phyloP scores from a whole-genome alignment of 2,113 vertebrate species.

The Corvus cornix region DNA sequence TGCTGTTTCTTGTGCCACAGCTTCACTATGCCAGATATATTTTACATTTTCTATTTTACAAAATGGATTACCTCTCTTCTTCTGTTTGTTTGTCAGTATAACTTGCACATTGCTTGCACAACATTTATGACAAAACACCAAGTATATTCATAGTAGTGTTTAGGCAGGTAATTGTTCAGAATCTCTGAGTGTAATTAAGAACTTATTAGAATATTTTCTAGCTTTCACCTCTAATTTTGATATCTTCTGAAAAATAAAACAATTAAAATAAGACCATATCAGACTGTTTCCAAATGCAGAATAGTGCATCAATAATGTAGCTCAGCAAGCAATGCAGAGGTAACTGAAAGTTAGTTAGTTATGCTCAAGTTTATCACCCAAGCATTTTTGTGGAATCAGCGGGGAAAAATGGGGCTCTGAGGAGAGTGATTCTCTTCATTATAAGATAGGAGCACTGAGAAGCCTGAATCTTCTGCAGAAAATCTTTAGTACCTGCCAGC shows the following conservation, averaged over 20 bases:
- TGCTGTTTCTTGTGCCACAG: background rate
- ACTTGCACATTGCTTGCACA: background rate
- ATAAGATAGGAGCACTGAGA: background rate
- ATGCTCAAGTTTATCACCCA: background rate
- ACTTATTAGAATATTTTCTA: background rate
- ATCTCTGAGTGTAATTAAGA: background rate
- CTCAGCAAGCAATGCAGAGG: background rate
- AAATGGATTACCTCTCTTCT: background rate
- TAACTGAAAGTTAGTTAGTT: background rate
- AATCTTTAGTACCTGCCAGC: background rate
- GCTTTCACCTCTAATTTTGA: background rate
- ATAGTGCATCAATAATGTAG: background rate
- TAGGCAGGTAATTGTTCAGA: background rate
- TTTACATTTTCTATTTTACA: background rate
- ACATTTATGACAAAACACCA: background rate
- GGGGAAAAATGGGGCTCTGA: background rate
- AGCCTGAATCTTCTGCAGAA: background rate
- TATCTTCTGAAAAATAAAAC: background rate
- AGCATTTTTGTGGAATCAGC: background rate
- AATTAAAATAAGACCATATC: background rate
- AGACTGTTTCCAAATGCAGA: background rate
- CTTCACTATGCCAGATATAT: background rate
- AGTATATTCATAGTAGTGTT: background rate
- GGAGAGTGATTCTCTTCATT: background rate
- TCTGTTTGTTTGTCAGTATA: background rate